Base-by-base conservation (phyloP, 2,113 vertebrate species). In the Eulemur macaco region DNA sequence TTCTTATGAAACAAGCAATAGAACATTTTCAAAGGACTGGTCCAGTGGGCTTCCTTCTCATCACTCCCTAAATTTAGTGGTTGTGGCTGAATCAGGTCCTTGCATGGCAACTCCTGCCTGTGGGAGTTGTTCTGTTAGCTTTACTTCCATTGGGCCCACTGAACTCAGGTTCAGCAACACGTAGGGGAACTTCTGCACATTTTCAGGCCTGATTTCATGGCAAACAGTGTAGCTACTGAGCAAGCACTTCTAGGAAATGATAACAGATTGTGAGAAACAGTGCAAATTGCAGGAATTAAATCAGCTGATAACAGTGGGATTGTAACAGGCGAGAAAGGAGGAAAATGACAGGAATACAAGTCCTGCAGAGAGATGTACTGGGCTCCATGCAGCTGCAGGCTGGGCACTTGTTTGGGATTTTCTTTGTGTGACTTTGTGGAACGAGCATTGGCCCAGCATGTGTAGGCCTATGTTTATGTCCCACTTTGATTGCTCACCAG, bases 241-340 rank as follows among this genome's bases (percentile, higher is more conserved):
- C 17, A 74, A 94, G 27, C 31, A 37, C 27, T 86, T 92, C 52
- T 78, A 85, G 23, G 31, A 89, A 77, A 89, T 66, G 27, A 96
- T 11, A 93, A 81, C 9, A 74, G 81, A 81, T 66, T 93, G 64
- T 78, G 25, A 60, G 91, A 96, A 96, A 47, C 23, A 76, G 69
- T 71, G 47, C 9, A 88, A 84, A 82, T 66, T 94, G 64, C 12
- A 82, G 27, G 17, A 60, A 73, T 94, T 85, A 81, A 92, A 90
- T 87, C 74, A 31, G 6, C 63, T 64, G 50, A 56, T 31, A 96
- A 66, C 69, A 96, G 89, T 45, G 94, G 88, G 71, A 45, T 58
- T 73, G 14, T 71, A 94, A 77, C 21, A n/a, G 23, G 52, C 1
- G 15, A 93, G 66, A 82, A 88, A 60, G 25, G 37, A 91, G 56